Conservation (phyloP, 1,140 invertebrate genomes). For the Drosophila eugracilis region DNA sequence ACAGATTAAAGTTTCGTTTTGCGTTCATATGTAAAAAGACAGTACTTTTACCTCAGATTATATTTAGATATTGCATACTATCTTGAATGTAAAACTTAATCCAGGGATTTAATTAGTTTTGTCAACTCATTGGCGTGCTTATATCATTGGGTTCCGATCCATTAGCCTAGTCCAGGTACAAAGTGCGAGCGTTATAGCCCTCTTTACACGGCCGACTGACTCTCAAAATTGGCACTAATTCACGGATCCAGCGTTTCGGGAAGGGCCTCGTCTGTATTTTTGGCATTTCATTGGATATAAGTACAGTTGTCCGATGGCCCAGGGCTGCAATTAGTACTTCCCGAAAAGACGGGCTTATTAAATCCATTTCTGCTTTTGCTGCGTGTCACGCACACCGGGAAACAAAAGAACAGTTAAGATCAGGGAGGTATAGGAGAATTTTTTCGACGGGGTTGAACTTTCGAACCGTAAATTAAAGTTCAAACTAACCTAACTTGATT, state of each 20-base stretch:
- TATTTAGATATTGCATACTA: no score
- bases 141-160: slow-evolving; percentile 30
- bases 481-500: no score
- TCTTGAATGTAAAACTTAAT: background rate
- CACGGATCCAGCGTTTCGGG: slow-evolving; percentile 6
- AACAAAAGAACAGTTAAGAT: slow-evolving; percentile 31
- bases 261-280: slow-evolving; percentile 15
- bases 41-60: no score
- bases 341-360: slow-evolving; percentile 35
- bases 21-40: no score
- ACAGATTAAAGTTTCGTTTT: no score
- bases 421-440: background rate
- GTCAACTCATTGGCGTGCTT: slow-evolving; percentile 12
- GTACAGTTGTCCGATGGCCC: slow-evolving; percentile 23
- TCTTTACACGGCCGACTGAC: slow-evolving; percentile 44
- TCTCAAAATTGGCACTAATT: slow-evolving; percentile 36
- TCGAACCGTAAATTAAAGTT: no score
- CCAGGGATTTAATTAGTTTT: background rate
- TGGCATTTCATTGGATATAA: slow-evolving; percentile 47
- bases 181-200: slow-evolving; percentile 40
- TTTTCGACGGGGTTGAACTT: background rate
- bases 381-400: slow-evolving; percentile 27
- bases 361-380: background rate
- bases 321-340: slow-evolving; percentile 22
- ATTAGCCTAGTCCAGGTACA: slow-evolving; percentile 40